Base-by-base conservation (phyloP, 2,888 invertebrate species). In the Scaptomyza reducta region DNA sequence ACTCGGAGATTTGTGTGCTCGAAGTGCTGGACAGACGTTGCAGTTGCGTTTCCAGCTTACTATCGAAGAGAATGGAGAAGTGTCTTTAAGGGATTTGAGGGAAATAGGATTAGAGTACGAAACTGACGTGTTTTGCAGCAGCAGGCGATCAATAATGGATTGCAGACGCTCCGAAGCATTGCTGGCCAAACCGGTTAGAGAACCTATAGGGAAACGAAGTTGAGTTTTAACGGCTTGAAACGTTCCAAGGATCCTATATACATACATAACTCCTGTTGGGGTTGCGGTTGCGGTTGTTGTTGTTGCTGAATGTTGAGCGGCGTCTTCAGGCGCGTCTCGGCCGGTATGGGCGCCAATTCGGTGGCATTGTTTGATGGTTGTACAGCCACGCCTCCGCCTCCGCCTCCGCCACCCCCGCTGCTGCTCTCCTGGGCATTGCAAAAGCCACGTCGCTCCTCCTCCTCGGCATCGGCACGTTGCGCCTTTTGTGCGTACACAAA, bases 31-130 rank as follows among this genome's bases (percentile, higher is more conserved):
- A 60, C 22, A 91, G 62, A 54, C 42, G 65, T 38, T 89, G 77
- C 13, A 91, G 61, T 47, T 91, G 90, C 1, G 70, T 67, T 62
- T 91, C 91, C 56, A 91, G 70, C 75, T 91, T 91, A 10, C 91
- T 91, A 42, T 10, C 14, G 13, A 25, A 11, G 13, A 13, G 0
- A 1, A 10, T n/a, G n/a, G 0, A 6, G 4, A 2, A 16, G 16
- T n/a, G 22, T 4, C 14, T 7, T 6, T n/a, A n/a, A 35, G 13
- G 1, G 33, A n/a, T 11, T n/a, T 6, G n/a, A n/a, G 1, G n/a
- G 0, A 4, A 22, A 22, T 0, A 22, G 3, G 1, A 22, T 22
- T 5, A 35, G 2, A 22, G 4, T 1, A 33, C 16, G 1, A 0
- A 44, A 79, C 90, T 77, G 73, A 91, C 91, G 77, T 72, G 77